Evolutionary conservation across 1,140 invertebrate species (phyloP).

Genomic region (Cylas formicarius): DNA sequence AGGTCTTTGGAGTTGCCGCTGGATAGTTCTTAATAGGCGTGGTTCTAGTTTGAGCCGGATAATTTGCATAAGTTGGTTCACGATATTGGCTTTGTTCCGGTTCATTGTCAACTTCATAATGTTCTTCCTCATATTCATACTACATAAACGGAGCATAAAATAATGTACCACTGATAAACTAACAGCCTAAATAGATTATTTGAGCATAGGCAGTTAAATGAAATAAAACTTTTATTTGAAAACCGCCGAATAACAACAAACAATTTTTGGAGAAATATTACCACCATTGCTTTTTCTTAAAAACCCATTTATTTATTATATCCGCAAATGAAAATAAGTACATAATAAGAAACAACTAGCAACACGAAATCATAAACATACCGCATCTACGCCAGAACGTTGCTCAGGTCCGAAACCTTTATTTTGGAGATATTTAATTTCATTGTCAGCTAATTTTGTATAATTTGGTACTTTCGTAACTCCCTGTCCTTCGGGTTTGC

Average conservation of each 20-base stretch:
- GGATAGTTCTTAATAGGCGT: neutral
- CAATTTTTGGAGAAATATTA: too few species aligned
- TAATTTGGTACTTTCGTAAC: constrained; percentile 24
- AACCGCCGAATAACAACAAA: too few species aligned
- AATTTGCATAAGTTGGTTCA: constrained; percentile 30
- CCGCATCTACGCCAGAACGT: constrained; percentile 20
- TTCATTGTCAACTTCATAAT: constrained; percentile 20
- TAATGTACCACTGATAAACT: too few species aligned
- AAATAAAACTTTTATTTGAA: too few species aligned
- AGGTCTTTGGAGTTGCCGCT: constrained; percentile 9
- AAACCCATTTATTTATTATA: too few species aligned
- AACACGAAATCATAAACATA: constrained; percentile 2
- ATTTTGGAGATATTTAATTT: constrained; percentile 30
- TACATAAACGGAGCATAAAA: constrained; percentile 1
- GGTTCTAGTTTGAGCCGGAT: constrained; percentile 10
- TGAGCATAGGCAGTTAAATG: too few species aligned
- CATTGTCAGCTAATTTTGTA: constrained; percentile 24
- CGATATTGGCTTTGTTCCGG: constrained; percentile 30
- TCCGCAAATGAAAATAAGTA: too few species aligned
- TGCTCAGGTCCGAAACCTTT: constrained; percentile 29
- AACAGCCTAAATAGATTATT: too few species aligned
- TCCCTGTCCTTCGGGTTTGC: constrained; percentile 18
- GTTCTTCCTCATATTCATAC: constrained; percentile 21
- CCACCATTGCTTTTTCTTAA: too few species aligned
- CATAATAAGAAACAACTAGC: neutral